Percentiles rank a stretch among this genome's conserved stretches.
Evolutionary conservation across 2,113 vertebrate genomes (phyloP).

Genomic region (Asarcornis scutulata): DNA sequence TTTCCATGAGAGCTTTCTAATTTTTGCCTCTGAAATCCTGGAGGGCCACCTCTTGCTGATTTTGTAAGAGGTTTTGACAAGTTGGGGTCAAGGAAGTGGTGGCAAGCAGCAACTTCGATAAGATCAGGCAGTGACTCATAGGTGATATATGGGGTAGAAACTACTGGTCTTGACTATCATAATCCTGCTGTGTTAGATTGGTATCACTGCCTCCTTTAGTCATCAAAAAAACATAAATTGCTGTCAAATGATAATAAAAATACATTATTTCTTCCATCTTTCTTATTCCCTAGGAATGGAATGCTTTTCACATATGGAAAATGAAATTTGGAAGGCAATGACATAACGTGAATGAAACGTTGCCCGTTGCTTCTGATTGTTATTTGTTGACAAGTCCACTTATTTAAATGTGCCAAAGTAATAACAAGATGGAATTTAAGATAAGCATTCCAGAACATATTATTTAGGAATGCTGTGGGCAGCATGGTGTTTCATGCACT

Average conservation of each 20-base stretch:
- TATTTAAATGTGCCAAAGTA: constrained; percentile 54
- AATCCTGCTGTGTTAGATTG: not conserved
- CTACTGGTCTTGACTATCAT: not conserved
- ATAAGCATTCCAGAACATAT: constrained; percentile 75
- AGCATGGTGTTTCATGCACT: constrained; percentile 65
- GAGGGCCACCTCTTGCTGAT: not conserved
- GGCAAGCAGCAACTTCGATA: not conserved
- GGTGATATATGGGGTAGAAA: not conserved
- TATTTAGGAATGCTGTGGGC: constrained; percentile 66
- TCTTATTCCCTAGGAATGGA: not conserved
- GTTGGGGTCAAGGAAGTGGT: not conserved
- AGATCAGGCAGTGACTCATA: not conserved
- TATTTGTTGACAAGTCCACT: constrained; percentile 73
- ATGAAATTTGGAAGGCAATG: constrained; percentile 2
- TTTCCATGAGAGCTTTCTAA: not conserved
- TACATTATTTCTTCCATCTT: not conserved
- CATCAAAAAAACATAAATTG: not conserved
- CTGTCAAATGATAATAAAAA: not conserved
- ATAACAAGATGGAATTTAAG: constrained; percentile 63
- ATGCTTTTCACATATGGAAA: not conserved
- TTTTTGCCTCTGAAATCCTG: not conserved
- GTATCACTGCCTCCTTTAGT: not conserved
- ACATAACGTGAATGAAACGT: constrained; percentile 27
- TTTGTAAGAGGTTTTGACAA: not conserved
- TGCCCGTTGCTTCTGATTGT: constrained; percentile 16